phyloP scores from a whole-genome alignment of 2,888 invertebrate species.

The Drosophila conformis region DNA sequence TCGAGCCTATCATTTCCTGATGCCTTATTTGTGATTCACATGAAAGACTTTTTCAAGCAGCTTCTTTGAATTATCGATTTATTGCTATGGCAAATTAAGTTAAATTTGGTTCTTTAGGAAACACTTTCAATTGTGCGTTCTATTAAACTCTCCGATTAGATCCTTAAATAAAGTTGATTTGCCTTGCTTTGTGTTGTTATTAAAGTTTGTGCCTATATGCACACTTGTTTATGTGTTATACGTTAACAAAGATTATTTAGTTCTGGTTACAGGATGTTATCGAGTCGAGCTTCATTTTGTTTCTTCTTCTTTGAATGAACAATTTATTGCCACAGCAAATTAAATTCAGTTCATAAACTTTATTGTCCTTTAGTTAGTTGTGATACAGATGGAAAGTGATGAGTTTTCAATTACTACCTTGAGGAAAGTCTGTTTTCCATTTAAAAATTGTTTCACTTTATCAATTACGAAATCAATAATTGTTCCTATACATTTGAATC shows the following conservation, averaged over 20 bases:
- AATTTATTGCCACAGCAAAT: not conserved
- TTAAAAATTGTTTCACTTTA: not conserved
- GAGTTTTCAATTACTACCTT: not conserved
- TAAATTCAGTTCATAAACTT: not conserved
- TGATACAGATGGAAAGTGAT: not conserved
- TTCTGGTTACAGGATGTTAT: not conserved
- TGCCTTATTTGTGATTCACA: not conserved
- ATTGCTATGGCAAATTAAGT: not conserved
- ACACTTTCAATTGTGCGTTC: not conserved
- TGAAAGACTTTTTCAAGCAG: not conserved
- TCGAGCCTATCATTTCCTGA: not conserved
- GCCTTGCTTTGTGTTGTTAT: not conserved
- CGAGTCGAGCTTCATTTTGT: not conserved
- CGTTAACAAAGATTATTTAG: not conserved
- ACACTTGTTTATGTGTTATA: not conserved
- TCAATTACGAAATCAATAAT: not conserved
- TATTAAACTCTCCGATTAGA: not conserved
- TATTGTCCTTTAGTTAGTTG: not conserved
- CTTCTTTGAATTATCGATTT: not conserved
- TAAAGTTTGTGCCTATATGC: not conserved
- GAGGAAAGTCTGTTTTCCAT: not conserved
- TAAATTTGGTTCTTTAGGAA: not conserved
- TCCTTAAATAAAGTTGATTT: not conserved
- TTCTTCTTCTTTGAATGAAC: not conserved
- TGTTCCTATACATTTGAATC: slow-evolving; percentile 9